Evolutionary conservation across 2,888 invertebrate species (phyloP).

Genomic region (Dryobotodes eremita): DNA sequence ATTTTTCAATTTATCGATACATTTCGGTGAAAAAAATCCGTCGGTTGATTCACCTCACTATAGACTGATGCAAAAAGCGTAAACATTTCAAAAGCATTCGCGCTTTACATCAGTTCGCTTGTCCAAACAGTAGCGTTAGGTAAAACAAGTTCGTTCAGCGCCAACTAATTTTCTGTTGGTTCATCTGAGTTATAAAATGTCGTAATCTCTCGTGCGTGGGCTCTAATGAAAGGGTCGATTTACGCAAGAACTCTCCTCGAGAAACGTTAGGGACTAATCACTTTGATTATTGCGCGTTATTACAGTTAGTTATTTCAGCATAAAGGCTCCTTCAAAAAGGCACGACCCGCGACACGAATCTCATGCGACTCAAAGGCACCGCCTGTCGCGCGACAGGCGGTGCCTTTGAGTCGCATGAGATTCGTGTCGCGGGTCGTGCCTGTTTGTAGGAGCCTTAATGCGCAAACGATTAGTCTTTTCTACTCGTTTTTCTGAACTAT

Average conservation of each 20-base stretch:
- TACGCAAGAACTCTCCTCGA: constrained; percentile 53
- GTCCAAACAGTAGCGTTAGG: constrained; percentile 77
- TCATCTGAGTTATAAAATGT: constrained; percentile 69
- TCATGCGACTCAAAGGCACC: no score
- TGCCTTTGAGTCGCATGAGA: no score
- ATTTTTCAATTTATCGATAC: constrained; percentile 56
- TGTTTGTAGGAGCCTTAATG: not conserved
- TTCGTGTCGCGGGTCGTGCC: no score
- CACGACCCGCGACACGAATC: no score
- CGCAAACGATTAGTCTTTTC: constrained; percentile 24
- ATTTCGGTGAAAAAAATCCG: constrained; percentile 51
- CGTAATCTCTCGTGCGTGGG: constrained; percentile 65
- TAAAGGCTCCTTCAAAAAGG: not conserved
- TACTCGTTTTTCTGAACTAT: constrained; percentile 21
- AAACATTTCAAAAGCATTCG: constrained; percentile 80
- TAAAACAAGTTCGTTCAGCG: constrained; percentile 73
- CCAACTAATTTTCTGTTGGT: constrained; percentile 70
- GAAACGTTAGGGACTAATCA: constrained; percentile 57
- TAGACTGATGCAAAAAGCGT: constrained; percentile 71
- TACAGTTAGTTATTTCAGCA: constrained; percentile 54
- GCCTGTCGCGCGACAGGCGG: no score
- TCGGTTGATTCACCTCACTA: constrained; percentile 66
- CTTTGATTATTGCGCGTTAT: constrained; percentile 66
- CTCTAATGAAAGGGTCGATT: constrained; percentile 68
- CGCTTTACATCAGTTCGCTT: constrained; percentile 77